Percentiles rank a stretch among this genome's conserved stretches.
These are phyloP conservation scores for Papilio glaucus DNA, from an alignment of 1,140 invertebrate species.

Conservation along the genomic window DNA sequence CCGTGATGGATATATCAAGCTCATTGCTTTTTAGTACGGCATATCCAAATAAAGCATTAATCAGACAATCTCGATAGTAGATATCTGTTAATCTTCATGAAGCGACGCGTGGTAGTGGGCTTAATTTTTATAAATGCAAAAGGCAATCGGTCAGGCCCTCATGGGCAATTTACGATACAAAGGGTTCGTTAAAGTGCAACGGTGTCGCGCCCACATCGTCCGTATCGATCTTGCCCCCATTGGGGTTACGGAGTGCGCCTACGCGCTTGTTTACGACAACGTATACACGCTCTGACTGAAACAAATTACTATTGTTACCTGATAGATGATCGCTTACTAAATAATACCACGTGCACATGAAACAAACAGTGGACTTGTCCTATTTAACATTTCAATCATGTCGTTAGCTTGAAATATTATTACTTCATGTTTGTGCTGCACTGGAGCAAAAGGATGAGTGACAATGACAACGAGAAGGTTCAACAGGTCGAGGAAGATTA, in stretches of 20 bases:
- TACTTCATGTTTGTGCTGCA: background rate
- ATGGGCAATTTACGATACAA: slow-evolving; percentile 74
- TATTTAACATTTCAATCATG: slow-evolving; percentile 35
- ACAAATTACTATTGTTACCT: slow-evolving; percentile 27
- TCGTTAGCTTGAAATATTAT: background rate
- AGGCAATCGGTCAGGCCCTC: slow-evolving; percentile 70
- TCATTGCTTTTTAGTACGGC: no score
- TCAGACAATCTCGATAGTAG: slow-evolving; percentile 43
- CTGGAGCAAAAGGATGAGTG: no score
- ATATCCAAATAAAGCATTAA: slow-evolving; percentile 39
- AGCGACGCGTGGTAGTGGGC: slow-evolving; percentile 45
- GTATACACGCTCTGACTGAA: slow-evolving; percentile 1
- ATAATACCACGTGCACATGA: slow-evolving; percentile 15
- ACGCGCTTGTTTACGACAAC: slow-evolving; percentile 52
- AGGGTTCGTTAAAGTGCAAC: slow-evolving; percentile 70
- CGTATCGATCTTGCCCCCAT: slow-evolving; percentile 75
- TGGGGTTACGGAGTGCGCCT: slow-evolving; percentile 63
- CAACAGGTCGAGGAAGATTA: no score
- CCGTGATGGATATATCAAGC: no score
- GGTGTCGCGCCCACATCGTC: slow-evolving; percentile 66
- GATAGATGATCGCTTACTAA: slow-evolving; percentile 36
- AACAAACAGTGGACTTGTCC: background rate
- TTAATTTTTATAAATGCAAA: slow-evolving; percentile 67
- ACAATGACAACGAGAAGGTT: no score
- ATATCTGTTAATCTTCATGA: slow-evolving; percentile 45